Evolutionary conservation across 2,888 invertebrate species (phyloP).

Genomic region (Drosophila robusta): DNA sequence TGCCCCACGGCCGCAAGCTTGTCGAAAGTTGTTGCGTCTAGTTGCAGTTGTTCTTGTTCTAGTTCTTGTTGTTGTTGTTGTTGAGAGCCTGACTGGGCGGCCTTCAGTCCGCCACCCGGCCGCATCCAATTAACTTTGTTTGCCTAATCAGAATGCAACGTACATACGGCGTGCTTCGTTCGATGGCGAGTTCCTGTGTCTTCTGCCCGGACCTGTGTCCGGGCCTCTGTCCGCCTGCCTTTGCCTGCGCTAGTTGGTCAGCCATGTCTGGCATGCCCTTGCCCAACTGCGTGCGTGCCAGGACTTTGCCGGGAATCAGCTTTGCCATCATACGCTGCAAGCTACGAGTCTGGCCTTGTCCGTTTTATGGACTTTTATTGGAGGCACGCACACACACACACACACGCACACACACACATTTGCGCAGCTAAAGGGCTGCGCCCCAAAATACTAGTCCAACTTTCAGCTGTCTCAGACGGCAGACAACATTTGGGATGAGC

Average conservation of each 20-base stretch:
- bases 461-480: constrained; percentile 38
- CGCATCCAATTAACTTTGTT: constrained; percentile 78
- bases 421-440: constrained; percentile 3
- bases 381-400: constrained; percentile 13
- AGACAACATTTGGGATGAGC: constrained; percentile 28
- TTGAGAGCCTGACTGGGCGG: constrained; percentile 27
- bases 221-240: constrained; percentile 5
- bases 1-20: constrained; percentile 21
- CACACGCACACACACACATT: constrained; percentile 4
- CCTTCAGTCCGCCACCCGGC: constrained; percentile 50
- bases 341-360: constrained; percentile 43
- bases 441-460: constrained; percentile 34
- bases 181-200: constrained; percentile 15
- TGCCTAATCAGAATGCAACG: constrained; percentile 76
- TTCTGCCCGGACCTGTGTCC: background rate
- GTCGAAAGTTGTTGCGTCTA: constrained; percentile 28
- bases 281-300: constrained; percentile 54
- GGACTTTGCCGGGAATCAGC: constrained; percentile 49
- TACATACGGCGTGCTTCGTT: constrained; percentile 33
- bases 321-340: constrained; percentile 31
- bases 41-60: constrained; percentile 19
- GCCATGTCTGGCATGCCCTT: constrained; percentile 50
- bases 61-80: background rate
- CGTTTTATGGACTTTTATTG: constrained; percentile 51
- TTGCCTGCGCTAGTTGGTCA: constrained; percentile 30